Conservation (phyloP, 1,140 invertebrate genomes). For the Mya arenaria region DNA sequence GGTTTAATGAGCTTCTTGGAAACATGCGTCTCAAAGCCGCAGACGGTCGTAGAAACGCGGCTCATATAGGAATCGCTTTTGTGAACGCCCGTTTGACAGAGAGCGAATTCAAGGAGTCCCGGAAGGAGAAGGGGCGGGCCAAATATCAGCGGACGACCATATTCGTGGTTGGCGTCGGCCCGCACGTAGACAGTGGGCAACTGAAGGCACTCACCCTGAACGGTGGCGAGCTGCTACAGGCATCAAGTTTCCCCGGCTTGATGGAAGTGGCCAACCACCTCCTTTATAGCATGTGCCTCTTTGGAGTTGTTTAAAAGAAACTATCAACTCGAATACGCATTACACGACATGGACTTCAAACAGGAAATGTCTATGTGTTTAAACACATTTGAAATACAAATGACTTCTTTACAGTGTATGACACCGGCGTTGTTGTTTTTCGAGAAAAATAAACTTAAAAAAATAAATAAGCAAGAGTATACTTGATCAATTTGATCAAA, state of each 20-base stretch:
- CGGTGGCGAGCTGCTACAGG: conserved; percentile 2
- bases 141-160: conserved; percentile 16
- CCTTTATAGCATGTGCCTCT: conserved; percentile 9
- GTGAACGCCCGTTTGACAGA: background rate
- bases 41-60: conserved; percentile 21
- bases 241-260: background rate
- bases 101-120: background rate
- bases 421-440: too few species aligned
- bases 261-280: background rate
- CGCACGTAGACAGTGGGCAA: background rate
- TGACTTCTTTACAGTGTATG: too few species aligned
- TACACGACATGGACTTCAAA: too few species aligned
- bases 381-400: too few species aligned
- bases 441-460: too few species aligned
- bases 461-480: too few species aligned
- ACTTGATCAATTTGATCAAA: too few species aligned
- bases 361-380: too few species aligned
- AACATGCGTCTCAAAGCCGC: conserved; percentile 27
- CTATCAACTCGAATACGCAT: too few species aligned
- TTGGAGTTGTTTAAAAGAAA: too few species aligned
- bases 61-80: conserved; percentile 36
- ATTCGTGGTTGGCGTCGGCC: conserved; percentile 31
- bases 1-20: conserved; percentile 19
- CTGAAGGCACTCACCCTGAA: background rate
- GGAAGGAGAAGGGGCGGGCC: background rate